Conservation (phyloP, 2,888 invertebrate genomes). For the Erebia aethiops region DNA sequence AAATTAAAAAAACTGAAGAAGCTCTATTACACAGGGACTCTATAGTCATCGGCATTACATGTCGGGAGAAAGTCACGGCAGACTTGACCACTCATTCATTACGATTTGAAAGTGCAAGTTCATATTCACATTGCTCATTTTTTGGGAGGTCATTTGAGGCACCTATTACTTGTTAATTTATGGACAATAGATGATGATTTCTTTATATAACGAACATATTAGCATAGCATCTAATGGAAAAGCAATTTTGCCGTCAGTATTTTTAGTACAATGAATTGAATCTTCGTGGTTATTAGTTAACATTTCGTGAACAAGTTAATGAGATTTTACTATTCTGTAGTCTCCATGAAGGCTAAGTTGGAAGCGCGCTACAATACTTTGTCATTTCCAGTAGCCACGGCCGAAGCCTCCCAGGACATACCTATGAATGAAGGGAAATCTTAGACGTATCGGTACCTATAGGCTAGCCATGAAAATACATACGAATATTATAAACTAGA, state of each 20-base stretch:
- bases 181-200: slow-evolving; percentile 2
- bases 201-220: background rate
- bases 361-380: too few species aligned
- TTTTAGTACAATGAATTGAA: background rate
- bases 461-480: too few species aligned
- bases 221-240: background rate
- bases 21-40: slow-evolving; percentile 59
- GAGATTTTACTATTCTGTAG: too few species aligned
- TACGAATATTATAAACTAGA: too few species aligned
- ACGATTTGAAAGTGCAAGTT: slow-evolving; percentile 74
- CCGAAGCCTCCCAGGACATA: too few species aligned
- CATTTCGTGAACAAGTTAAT: too few species aligned
- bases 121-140: slow-evolving; percentile 40
- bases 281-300: too few species aligned
- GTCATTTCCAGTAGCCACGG: too few species aligned
- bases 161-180: slow-evolving; percentile 10
- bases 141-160: slow-evolving; percentile 16
- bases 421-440: too few species aligned
- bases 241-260: background rate
- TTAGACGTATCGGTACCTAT: too few species aligned
- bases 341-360: too few species aligned
- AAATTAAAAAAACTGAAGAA: slow-evolving; percentile 70
- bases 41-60: slow-evolving; percentile 59
- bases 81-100: slow-evolving; percentile 57
- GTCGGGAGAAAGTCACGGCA: slow-evolving; percentile 63